A percentile compares a stretch with the other conserved stretches of the same genome.
Evolutionary conservation across 2,113 vertebrate genomes (phyloP).

Genomic region (Vombatus ursinus): DNA sequence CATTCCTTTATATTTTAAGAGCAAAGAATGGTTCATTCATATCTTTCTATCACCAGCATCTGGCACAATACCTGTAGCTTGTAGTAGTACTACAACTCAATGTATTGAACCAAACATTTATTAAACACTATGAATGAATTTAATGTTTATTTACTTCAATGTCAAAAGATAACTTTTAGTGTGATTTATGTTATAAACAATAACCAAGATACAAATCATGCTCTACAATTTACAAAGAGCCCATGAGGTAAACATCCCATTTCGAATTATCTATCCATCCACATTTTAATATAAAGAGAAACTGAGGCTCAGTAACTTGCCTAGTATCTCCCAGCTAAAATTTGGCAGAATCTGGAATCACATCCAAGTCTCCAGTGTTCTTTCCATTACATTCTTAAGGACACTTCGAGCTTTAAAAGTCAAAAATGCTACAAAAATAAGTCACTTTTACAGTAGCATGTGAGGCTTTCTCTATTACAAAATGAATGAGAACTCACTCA

Average conservation of each 20-base stretch:
- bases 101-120: neutral
- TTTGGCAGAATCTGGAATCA: neutral
- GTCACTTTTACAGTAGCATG: neutral
- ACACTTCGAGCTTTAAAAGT: neutral
- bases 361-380: neutral
- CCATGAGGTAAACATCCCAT: neutral
- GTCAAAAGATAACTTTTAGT: neutral
- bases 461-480: neutral
- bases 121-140: neutral
- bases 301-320: neutral
- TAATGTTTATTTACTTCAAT: neutral
- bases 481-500: neutral
- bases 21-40: neutral
- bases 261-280: neutral
- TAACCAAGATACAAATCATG: neutral
- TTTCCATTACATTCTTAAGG: neutral
- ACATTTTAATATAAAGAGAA: neutral
- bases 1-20: neutral
- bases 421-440: neutral
- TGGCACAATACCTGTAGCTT: neutral
- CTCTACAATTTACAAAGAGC: neutral
- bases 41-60: neutral
- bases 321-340: neutral
- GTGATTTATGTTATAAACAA: neutral
- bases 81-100: neutral